A percentile compares a stretch with the other conserved stretches of the same genome.
phyloP scores from a whole-genome alignment of 92 coral and sea anemone genomes.

The Micromussa lordhowensis region DNA sequence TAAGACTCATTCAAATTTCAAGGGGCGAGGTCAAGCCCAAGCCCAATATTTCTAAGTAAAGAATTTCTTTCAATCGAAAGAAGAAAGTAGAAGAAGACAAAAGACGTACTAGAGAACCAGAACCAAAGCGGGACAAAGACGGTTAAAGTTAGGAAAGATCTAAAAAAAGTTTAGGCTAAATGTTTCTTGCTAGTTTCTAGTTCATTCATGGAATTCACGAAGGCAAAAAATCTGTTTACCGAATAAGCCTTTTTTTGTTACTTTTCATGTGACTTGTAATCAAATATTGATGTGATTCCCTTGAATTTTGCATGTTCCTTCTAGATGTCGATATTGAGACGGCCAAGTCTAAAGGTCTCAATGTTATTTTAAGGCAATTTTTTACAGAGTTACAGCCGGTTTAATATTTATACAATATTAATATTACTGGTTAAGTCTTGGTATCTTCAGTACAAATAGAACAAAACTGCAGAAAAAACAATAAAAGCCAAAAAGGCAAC shows the following conservation, averaged over 20 bases:
- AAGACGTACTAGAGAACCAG: neutral
- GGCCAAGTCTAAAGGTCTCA: conserved; percentile 12
- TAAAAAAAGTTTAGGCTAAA: too few relatives aligned
- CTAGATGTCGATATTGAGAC: neutral
- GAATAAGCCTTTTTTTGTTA: too few relatives aligned
- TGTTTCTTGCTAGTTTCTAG: too few relatives aligned
- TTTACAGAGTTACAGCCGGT: conserved; percentile 20
- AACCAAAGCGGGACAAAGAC: neutral
- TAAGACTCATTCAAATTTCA: neutral
- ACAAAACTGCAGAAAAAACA: neutral
- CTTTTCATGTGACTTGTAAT: too few relatives aligned
- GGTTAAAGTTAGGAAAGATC: too few relatives aligned
- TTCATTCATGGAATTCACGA: too few relatives aligned
- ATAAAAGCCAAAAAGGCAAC: neutral
- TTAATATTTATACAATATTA: conserved; percentile 15
- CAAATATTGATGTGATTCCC: neutral
- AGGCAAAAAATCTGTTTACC: too few relatives aligned
- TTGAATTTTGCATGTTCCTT: neutral
- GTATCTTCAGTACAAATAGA: conserved; percentile 17
- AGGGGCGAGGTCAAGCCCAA: neutral
- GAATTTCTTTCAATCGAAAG: neutral
- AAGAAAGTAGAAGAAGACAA: too few relatives aligned
- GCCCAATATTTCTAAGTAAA: neutral
- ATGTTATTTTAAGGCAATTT: conserved; percentile 19
- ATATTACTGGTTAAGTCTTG: conserved; percentile 37